phyloP scores from a whole-genome alignment of 1,140 invertebrate species.

The Leptinotarsa lineolata region DNA sequence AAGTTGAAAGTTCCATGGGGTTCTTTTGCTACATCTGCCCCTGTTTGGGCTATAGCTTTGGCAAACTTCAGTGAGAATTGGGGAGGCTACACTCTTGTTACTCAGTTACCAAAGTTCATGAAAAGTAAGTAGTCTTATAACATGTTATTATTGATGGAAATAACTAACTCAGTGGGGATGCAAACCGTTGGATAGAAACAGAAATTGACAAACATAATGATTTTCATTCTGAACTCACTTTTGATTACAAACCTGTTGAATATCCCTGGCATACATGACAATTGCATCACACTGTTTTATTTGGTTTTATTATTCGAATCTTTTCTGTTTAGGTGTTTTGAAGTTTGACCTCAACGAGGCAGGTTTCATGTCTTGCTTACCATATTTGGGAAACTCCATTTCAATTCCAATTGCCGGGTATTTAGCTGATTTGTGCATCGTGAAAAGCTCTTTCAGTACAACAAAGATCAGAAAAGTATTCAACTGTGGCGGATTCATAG shows the following conservation, averaged over 20 bases:
- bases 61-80: slow-evolving; percentile 85
- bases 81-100: slow-evolving; percentile 89
- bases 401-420: slow-evolving; percentile 78
- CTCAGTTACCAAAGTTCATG: slow-evolving; percentile 88
- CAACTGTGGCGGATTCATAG: slow-evolving; percentile 77
- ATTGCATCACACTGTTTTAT: too few relatives aligned
- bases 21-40: slow-evolving; percentile 71
- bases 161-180: too few relatives aligned
- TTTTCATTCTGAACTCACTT: too few relatives aligned
- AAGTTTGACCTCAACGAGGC: slow-evolving; percentile 74
- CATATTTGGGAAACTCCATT: slow-evolving; percentile 84
- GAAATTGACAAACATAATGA: too few relatives aligned
- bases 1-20: slow-evolving; percentile 70
- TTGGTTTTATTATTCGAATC: too few relatives aligned
- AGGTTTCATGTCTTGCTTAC: slow-evolving; percentile 80
- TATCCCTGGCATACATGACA: too few relatives aligned
- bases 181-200: too few relatives aligned
- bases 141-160: too few relatives aligned
- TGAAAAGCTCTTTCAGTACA: slow-evolving; percentile 67
- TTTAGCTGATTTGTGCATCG: slow-evolving; percentile 77
- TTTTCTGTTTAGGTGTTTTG: slow-evolving; percentile 61
- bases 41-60: slow-evolving; percentile 80
- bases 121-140: slow-evolving; percentile 62
- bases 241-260: too few relatives aligned
- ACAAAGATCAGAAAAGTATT: slow-evolving; percentile 76